Base-by-base conservation (phyloP, 2,113 vertebrate species). In the Zosterops lateralis region DNA sequence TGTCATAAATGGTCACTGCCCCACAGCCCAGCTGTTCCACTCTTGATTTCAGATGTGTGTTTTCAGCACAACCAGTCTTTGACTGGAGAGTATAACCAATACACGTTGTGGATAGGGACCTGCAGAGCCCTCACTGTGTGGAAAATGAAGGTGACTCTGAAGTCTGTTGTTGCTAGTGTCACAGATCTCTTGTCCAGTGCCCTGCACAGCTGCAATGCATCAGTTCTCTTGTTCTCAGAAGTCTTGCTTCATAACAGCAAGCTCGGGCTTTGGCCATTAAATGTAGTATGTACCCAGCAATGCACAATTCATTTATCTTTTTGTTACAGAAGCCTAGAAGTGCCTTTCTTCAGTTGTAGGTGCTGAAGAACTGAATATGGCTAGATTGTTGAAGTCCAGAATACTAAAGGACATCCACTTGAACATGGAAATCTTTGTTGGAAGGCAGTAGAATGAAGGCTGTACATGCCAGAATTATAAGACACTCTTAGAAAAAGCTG, bases 61-160 rank as follows among this genome's bases (percentile, higher is more conserved):
- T 92, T 44, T 31, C 19, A 51, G 65, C 44, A 42, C 47, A 76
- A 7, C 36, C 3, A 1, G 29, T 51, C 18, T 65, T 40, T 76
- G 47, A 7, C 28, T 54, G 51, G 58, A 19, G 29, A 10, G 12
- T 26, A 1, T 26, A 48, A 40, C 19, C n/a, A 74, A 28, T 20
- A 11, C 16, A 9, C 2, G 1, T 3, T 44, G 31, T 60, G 16
- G n/a, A 15, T 1, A 25, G 25, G 29, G 38, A 45, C 25, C 53
- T 61, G 28, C 40, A 80, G 61, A 65, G 56, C 24, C 6, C 40
- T 74, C 2, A 0, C 64, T 48, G 26, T 67, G 40, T 47, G 53
- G 66, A 75, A 56, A 14, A 45, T 24, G 10, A 54, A 75, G 72
- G 8, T 65, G 36, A 25, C 22, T 77, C 15, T 10, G 14, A 36